These are phyloP conservation scores for Zhuqinia jingwanae DNA, from an alignment of 2,888 invertebrate species.

Conservation along the genomic window DNA sequence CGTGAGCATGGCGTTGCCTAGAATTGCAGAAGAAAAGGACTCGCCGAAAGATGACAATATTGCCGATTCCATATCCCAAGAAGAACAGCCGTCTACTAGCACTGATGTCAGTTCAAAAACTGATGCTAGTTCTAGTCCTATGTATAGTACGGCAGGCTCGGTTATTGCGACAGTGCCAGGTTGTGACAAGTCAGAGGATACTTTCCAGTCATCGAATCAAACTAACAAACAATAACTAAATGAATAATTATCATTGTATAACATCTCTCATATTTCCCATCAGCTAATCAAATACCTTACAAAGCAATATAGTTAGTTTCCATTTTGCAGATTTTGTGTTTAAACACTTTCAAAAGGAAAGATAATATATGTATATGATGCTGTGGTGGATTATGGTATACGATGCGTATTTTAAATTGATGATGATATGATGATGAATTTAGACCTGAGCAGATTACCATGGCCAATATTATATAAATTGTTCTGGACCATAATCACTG, in stretches of 20 bases:
- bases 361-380: too few relatives aligned
- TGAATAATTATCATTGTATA: background rate
- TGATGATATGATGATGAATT: constrained; percentile 13
- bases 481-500: constrained; percentile 9
- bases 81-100: constrained; percentile 3
- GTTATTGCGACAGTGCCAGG: constrained; percentile 6
- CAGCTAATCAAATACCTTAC: background rate
- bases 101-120: background rate
- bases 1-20: constrained; percentile 83
- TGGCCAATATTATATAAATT: constrained; percentile 12
- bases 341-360: too few relatives aligned
- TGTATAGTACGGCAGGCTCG: background rate
- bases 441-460: constrained; percentile 10
- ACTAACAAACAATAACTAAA: constrained; percentile 18
- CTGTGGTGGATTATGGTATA: constrained; percentile 26
- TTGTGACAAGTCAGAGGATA: constrained; percentile 28
- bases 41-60: constrained; percentile 83
- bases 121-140: background rate
- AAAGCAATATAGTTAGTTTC: too few relatives aligned
- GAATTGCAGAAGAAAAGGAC: constrained; percentile 94
- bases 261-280: background rate
- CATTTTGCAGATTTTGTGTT: too few relatives aligned
- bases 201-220: constrained; percentile 17
- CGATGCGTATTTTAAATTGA: too few relatives aligned
- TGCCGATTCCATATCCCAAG: constrained; percentile 1